A percentile compares a stretch with the other conserved stretches of the same genome.
Conservation (phyloP, 37 sponge, comb jelly and placozoan species). For the Spongia lamella region DNA sequence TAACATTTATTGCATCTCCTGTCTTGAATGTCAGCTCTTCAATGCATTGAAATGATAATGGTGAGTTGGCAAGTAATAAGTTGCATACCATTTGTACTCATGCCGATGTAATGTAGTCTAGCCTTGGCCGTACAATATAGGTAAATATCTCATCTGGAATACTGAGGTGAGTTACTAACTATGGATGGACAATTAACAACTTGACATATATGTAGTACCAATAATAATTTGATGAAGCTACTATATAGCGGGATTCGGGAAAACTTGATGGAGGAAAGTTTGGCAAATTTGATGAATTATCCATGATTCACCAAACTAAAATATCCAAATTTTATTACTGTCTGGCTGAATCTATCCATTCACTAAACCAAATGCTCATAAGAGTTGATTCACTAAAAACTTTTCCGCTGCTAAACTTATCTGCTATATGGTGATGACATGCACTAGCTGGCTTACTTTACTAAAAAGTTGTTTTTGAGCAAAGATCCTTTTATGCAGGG, state of each 20-base stretch:
- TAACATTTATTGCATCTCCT: conserved; percentile 54
- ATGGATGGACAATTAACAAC: too few species aligned
- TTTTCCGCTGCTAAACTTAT: too few species aligned
- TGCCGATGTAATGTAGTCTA: conserved; percentile 56
- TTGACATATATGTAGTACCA: too few species aligned
- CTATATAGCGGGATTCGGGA: neutral
- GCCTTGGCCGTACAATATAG: conserved; percentile 41
- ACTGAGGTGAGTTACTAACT: conserved; percentile 76
- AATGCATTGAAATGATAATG: too few species aligned
- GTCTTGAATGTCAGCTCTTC: conserved; percentile 65
- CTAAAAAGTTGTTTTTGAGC: conserved; percentile 69
- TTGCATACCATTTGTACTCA: conserved; percentile 69
- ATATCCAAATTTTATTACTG: neutral
- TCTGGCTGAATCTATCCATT: too few species aligned
- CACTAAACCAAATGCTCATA: neutral
- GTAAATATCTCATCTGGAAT: conserved; percentile 72
- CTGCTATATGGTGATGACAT: too few species aligned
- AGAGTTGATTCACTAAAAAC: neutral
- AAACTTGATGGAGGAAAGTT: too few species aligned
- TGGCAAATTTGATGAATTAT: too few species aligned
- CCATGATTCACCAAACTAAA: too few species aligned
- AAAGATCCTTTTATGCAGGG: conserved; percentile 48
- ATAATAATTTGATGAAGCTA: too few species aligned
- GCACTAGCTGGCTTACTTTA: conserved; percentile 62
- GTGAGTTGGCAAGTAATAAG: neutral